Evolutionary conservation across 2,113 vertebrate species (phyloP).

Genomic region (Strix uralensis): DNA sequence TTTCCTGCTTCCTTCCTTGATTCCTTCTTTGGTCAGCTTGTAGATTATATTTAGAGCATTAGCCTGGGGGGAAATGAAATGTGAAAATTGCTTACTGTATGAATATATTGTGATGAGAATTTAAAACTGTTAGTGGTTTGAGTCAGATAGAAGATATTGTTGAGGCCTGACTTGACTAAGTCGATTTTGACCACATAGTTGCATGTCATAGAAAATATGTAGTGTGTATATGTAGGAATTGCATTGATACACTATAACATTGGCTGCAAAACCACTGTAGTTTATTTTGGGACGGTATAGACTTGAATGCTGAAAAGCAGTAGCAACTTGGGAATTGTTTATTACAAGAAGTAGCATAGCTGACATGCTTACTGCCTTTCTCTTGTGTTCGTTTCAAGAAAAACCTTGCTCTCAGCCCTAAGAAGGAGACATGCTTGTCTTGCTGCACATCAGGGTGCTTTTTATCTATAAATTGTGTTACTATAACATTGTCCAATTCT

Average conservation of each 20-base stretch:
- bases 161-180: background rate
- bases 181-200: background rate
- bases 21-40: background rate
- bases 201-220: background rate
- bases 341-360: background rate
- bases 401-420: background rate
- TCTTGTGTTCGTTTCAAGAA: background rate
- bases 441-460: background rate
- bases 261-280: background rate
- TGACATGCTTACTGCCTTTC: background rate
- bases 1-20: background rate
- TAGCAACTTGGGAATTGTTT: background rate
- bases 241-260: background rate
- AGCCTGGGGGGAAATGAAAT: background rate
- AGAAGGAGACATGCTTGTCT: background rate
- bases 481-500: background rate
- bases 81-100: background rate
- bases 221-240: accelerated
- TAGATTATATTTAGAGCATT: background rate
- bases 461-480: background rate
- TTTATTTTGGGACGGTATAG: background rate
- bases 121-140: background rate
- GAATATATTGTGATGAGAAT: background rate
- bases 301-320: background rate
- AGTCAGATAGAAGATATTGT: background rate